Evolutionary conservation across 2,888 invertebrate species (phyloP).

Genomic region (Napeogenes sylphis): DNA sequence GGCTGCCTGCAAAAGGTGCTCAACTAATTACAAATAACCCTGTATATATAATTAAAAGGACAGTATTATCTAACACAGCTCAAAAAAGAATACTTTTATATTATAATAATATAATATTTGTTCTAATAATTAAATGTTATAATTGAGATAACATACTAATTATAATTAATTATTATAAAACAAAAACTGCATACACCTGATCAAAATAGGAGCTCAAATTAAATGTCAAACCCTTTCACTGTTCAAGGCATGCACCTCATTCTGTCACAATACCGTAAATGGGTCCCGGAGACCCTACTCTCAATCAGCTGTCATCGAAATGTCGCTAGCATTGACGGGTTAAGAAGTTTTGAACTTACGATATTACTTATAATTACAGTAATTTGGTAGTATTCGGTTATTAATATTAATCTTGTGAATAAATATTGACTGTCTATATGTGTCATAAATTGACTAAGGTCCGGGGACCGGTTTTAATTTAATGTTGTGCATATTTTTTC

Average conservation of each 20-base stretch:
- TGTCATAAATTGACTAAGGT: neutral
- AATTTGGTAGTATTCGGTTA: conserved; percentile 10
- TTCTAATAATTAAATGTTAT: too few species aligned
- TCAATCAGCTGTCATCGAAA: conserved; percentile 37
- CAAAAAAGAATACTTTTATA: neutral
- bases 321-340: conserved; percentile 33
- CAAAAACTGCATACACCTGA: conserved; percentile 28
- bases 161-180: too few species aligned
- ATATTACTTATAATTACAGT: conserved; percentile 17
- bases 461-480: too few species aligned
- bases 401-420: neutral
- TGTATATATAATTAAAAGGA: conserved; percentile 4
- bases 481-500: too few species aligned
- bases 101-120: conserved; percentile 6
- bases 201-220: conserved; percentile 36
- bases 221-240: conserved; percentile 34
- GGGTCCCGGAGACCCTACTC: conserved; percentile 34
- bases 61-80: conserved; percentile 19
- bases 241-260: conserved; percentile 34
- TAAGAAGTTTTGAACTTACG: conserved; percentile 29
- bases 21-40: too few species aligned
- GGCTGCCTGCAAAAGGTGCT: too few species aligned
- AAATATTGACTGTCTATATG: neutral
- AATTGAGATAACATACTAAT: too few species aligned
- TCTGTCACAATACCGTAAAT: conserved; percentile 36